These are phyloP conservation scores for Lissocephala sabroskyi DNA, from an alignment of 2,888 invertebrate species.

Conservation along the genomic window DNA sequence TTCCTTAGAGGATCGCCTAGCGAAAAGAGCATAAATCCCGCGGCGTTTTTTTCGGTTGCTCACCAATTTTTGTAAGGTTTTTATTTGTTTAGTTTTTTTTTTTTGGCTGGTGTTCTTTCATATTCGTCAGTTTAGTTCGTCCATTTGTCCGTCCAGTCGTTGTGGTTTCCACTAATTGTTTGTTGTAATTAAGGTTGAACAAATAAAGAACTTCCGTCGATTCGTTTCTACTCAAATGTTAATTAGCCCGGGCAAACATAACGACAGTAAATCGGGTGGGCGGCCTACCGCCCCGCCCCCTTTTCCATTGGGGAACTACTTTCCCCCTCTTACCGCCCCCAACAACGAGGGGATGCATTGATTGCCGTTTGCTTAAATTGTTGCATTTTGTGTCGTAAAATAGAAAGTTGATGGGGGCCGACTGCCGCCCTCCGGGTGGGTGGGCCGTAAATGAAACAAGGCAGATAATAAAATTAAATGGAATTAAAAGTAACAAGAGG, in stretches of 20 bases:
- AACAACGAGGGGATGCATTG: too few species aligned
- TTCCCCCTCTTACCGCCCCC: too few species aligned
- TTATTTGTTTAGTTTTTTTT: conserved; percentile 29
- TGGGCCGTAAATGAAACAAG: conserved; percentile 21
- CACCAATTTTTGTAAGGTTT: conserved; percentile 9
- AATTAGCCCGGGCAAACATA: too few species aligned
- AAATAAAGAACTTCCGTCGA: conserved; percentile 65
- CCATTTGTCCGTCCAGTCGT: too few species aligned
- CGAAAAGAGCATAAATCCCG: too few species aligned
- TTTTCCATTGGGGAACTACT: too few species aligned
- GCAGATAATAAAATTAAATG: conserved; percentile 29
- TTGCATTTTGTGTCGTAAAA: conserved; percentile 13
- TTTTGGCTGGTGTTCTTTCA: conserved; percentile 9
- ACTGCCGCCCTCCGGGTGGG: not conserved
- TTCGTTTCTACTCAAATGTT: conserved; percentile 63
- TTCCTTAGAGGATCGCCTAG: too few species aligned
- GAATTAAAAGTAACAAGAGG: conserved; percentile 17
- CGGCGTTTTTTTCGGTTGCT: not conserved
- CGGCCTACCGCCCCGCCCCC: too few species aligned
- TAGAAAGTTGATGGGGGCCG: conserved; percentile 7
- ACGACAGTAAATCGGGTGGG: too few species aligned
- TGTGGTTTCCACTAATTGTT: conserved; percentile 40
- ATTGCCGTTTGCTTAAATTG: not conserved
- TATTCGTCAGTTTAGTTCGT: conserved; percentile 18
- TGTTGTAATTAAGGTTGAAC: conserved; percentile 63